These are phyloP conservation scores for Panagrolaimus sp. DNA, from an alignment of 1,140 invertebrate species.

Conservation along the genomic window DNA sequence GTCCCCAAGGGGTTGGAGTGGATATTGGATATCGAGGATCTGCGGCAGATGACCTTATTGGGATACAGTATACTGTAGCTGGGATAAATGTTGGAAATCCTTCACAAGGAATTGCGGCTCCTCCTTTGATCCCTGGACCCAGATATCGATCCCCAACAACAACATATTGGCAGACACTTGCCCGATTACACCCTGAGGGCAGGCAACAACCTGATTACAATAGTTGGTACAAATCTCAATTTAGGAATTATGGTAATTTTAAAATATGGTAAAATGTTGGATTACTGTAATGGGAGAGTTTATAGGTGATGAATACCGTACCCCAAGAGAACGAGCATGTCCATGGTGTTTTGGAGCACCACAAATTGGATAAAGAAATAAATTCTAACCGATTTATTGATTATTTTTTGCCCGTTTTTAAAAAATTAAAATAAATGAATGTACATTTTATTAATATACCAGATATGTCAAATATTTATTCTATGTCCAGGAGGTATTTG, in stretches of 20 bases:
- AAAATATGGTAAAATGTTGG: not conserved
- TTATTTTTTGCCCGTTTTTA: too few relatives aligned
- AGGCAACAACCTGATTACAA: not conserved
- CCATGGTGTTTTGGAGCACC: conserved; percentile 13
- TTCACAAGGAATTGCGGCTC: not conserved
- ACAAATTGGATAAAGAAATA: too few relatives aligned
- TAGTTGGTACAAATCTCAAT: conserved; percentile 9
- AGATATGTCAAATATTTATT: too few relatives aligned
- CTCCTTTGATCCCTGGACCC: conserved; percentile 6
- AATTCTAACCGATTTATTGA: too few relatives aligned
- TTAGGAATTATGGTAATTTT: conserved; percentile 13
- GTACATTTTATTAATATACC: too few relatives aligned
- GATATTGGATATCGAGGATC: conserved; percentile 17
- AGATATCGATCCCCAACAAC: not conserved
- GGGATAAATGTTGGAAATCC: conserved; percentile 10
- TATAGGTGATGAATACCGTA: conserved; percentile 18
- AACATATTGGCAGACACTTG: not conserved
- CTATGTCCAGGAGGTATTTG: too few relatives aligned
- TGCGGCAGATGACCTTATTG: conserved; percentile 5
- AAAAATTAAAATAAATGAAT: too few relatives aligned
- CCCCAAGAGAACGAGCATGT: conserved; percentile 10
- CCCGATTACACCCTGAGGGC: not conserved
- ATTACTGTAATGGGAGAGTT: not conserved
- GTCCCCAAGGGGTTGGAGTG: not conserved
- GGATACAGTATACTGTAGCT: not conserved